Percentiles rank a stretch among this genome's conserved stretches.
These are phyloP conservation scores for Stegana nigrithorax DNA, from an alignment of 2,888 invertebrate species.

Conservation along the genomic window DNA sequence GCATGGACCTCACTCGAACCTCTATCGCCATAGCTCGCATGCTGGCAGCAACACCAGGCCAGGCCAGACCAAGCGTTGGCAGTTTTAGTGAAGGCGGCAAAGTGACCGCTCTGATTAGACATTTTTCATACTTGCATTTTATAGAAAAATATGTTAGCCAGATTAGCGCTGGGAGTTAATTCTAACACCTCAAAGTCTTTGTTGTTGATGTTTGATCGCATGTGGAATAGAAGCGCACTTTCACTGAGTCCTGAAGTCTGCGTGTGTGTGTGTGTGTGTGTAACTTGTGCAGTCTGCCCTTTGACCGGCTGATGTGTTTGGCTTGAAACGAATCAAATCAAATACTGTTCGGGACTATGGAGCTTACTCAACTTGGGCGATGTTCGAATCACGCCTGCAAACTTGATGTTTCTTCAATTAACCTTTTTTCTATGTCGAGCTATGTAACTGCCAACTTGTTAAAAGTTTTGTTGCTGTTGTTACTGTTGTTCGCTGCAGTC, in stretches of 20 bases:
- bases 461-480: background rate
- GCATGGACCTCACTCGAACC: too few relatives aligned
- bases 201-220: too few relatives aligned
- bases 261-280: background rate
- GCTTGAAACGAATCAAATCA: conserved; percentile 44
- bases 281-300: conserved; percentile 6
- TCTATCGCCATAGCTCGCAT: too few relatives aligned
- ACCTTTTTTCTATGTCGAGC: conserved; percentile 46
- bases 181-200: too few relatives aligned
- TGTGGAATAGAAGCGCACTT: too few relatives aligned
- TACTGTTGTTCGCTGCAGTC: background rate
- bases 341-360: too few relatives aligned
- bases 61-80: too few relatives aligned
- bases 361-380: conserved; percentile 60
- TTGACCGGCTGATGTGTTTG: background rate
- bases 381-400: conserved; percentile 56
- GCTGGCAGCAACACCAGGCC: background rate
- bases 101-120: too few relatives aligned
- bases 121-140: conserved; percentile 4
- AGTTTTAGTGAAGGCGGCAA: too few relatives aligned
- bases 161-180: background rate
- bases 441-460: conserved; percentile 1
- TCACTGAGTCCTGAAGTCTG: too few relatives aligned
- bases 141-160: too few relatives aligned
- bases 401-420: conserved; percentile 59